A percentile compares a stretch with the other conserved stretches of the same genome.
phyloP scores from a whole-genome alignment of 2,888 invertebrate species.

The Himalopsyche anomala region DNA sequence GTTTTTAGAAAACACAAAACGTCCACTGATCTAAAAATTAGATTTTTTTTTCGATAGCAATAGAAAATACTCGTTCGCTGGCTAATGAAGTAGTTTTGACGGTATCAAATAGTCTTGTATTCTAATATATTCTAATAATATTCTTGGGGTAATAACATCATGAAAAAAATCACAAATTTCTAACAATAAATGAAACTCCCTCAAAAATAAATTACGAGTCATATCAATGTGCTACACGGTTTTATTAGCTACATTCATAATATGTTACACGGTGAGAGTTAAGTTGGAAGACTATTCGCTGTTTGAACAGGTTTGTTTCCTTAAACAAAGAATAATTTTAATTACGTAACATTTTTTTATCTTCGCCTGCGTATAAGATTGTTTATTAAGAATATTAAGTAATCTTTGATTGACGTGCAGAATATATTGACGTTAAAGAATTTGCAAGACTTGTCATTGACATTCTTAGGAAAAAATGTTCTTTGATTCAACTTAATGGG shows the following conservation, averaged over 20 bases:
- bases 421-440: neutral
- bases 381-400: neutral
- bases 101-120: no score
- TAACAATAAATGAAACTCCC: no score
- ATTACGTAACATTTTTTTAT: neutral
- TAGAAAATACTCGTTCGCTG: no score
- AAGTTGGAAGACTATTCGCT: neutral
- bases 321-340: neutral
- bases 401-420: neutral
- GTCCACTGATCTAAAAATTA: no score
- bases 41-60: no score
- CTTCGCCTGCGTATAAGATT: neutral
- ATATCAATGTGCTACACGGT: neutral
- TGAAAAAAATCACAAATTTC: no score
- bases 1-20: no score
- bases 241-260: neutral
- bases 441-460: neutral
- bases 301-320: neutral
- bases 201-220: no score
- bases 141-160: no score
- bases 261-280: neutral
- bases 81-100: no score
- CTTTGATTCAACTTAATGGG: neutral
- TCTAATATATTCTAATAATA: no score
- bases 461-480: constrained; percentile 5